These are phyloP conservation scores for Hyphantria cunea DNA, from an alignment of 1,140 invertebrate genomes.

Conservation along the genomic window DNA sequence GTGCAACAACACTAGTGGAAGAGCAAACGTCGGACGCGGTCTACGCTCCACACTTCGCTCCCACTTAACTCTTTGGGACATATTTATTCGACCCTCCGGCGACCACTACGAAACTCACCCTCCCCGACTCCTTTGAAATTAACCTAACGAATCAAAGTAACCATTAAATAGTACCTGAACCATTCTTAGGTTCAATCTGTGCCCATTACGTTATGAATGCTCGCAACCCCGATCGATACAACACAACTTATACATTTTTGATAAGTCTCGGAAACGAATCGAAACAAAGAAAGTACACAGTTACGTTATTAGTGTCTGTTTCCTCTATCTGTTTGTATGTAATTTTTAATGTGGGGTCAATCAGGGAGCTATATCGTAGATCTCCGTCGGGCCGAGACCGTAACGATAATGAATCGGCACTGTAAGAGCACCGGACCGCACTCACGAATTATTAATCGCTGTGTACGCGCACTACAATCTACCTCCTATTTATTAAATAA, in stretches of 20 bases:
- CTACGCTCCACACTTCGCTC: constrained; percentile 73
- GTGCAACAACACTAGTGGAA: constrained; percentile 80
- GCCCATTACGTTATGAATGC: constrained; percentile 52
- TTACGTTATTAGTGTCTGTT: constrained; percentile 65
- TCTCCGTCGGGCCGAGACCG: constrained; percentile 68
- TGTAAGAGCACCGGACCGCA: constrained; percentile 69
- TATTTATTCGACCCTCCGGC: constrained; percentile 81
- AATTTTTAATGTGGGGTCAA: constrained; percentile 82
- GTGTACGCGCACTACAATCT: constrained; percentile 52
- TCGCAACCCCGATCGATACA: constrained; percentile 56
- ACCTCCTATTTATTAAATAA: constrained; percentile 38
- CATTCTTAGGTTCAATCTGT: constrained; percentile 48
- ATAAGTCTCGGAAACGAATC: constrained; percentile 59
- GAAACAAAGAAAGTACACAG: constrained; percentile 67
- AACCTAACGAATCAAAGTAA: constrained; percentile 74
- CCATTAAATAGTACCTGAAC: constrained; percentile 56
- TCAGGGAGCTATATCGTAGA: constrained; percentile 76
- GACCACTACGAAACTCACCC: constrained; percentile 59
- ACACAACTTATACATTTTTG: constrained; percentile 63
- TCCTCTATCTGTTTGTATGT: constrained; percentile 75
- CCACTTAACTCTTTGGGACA: constrained; percentile 81
- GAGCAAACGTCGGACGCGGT: constrained; percentile 81
- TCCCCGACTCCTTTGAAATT: constrained; percentile 64
- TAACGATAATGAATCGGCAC: constrained; percentile 79
- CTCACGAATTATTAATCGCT: constrained; percentile 75